Base-by-base conservation (phyloP, 2,113 vertebrate genomes). In the Geococcyx californianus region DNA sequence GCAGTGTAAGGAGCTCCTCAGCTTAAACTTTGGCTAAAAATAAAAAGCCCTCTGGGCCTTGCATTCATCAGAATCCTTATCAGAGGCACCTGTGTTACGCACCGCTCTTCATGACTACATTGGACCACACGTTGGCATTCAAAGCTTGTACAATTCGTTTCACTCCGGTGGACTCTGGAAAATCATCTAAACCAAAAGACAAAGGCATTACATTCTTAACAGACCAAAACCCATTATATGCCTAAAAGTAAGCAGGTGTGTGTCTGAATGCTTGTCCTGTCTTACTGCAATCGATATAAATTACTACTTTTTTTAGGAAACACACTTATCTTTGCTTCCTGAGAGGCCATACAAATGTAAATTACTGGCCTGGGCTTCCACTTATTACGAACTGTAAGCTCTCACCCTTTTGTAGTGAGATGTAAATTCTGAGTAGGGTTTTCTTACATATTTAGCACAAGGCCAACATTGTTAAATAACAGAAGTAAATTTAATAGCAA, bases 111-210 rank as follows among this genome's bases (percentile, higher is more conserved):
- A 99, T 99, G 92, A 99, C 97, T 8, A 99, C 98, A 38, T 98
- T 99, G 82, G 99, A 98, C 99, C 99, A 99, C 54, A 99, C 98
- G 1, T 99, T 99, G 83, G 99, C 99, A 52, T 99, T 99, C 72
- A 99, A 97, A 44, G 99, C 99, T 95, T 99, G 99, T 21, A 99
- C 62, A 24, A 99, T 99, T 87, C 99, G 98, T 79, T 99, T 99
- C 75, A 99, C 98, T 47, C 99, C 99, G 1, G 99, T 99, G 64
- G 99, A 99, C 96, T 99, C 99, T 42, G 99, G 99, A 77, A 99
- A 99, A 83, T 99, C 99, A 95, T 99, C 99, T 99, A 85, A 85
- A 86, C 7, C 56, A 63, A 38, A 64, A 56, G 33, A 92, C 10
- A 29, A 9, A 79, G 62, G 81, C 19, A 34, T 21, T 51, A 55